Base-by-base conservation (phyloP, 2,113 vertebrate species). In the Physeter macrocephalus region DNA sequence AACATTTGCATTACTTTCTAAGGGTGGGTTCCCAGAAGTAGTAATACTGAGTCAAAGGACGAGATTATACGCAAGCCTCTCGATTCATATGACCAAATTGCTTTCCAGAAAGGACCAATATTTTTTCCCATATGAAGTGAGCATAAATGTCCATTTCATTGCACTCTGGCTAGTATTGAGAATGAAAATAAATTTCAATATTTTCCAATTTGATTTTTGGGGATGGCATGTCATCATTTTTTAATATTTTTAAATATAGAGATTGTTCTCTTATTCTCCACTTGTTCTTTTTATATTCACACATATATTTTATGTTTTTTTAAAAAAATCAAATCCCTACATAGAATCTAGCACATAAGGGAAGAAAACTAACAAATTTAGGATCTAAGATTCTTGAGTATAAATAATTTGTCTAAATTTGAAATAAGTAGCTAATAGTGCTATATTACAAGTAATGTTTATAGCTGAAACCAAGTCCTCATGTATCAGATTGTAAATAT, bases 401-500 rank as follows among this genome's bases (percentile, higher is more conserved):
- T 90, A 66, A 94, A 90, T 62, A 74, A 29, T 84, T 81, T 92
- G 46, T 84, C 25, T 67, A 88, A 88, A 80, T 36, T n/a, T 80
- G 88, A 97, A 88, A 54, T 94, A 90, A 83, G 59, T 87, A 72
- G n/a, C 59, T 95, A 77, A 71, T 41, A 81, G 34, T 80, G 49
- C 34, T 91, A 3, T 52, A 36, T 66, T 74, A 57, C 59, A 43
- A 59, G 3, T 17, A 82, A 88, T 78, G 64, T 69, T 93, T 86
- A n/a, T 93, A 52, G 52, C 54, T 61, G 31, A 23, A 75, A 92
- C 54, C 59, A n/a, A 64, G 34, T 62, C 72, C 59, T 91, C 34
- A 23, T 75, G 54, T 46, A 80, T 95, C 83, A 74, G 49, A 92
- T 80, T 89, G 52, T 57, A 83, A 69, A 52, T 20, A 41, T 23